Evolutionary conservation across 1,140 invertebrate species (phyloP).

Genomic region (Camponotus floridanus): DNA sequence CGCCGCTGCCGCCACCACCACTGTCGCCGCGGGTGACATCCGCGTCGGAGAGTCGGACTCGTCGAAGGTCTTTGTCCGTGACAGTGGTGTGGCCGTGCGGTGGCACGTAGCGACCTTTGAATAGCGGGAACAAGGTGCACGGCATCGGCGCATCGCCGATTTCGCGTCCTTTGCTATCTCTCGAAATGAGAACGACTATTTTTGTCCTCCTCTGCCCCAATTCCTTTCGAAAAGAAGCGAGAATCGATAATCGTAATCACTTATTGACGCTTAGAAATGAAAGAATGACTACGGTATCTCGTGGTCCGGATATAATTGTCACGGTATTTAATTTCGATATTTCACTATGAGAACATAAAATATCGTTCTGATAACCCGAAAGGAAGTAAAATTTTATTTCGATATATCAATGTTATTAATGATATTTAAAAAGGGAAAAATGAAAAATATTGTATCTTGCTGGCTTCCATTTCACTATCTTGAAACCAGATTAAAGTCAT

Average conservation of each 20-base stretch:
- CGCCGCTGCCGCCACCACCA: conserved; percentile 44
- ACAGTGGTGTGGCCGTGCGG: conserved; percentile 38
- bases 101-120: conserved; percentile 52
- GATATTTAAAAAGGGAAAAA: not conserved
- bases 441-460: conserved; percentile 16
- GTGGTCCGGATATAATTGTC: not conserved
- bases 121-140: conserved; percentile 35
- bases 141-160: not conserved
- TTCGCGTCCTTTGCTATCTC: not conserved
- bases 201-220: not conserved
- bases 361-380: not conserved
- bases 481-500: conserved; percentile 38
- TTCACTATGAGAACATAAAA: not conserved
- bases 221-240: not conserved
- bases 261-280: not conserved
- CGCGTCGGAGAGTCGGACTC: conserved; percentile 66
- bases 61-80: conserved; percentile 67
- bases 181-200: not conserved
- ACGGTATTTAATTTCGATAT: not conserved
- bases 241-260: no score
- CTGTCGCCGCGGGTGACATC: conserved; percentile 66
- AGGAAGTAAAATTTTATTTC: conserved; percentile 26
- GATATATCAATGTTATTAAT: conserved; percentile 1
- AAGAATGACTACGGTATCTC: not conserved
- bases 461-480: conserved; percentile 20